Evolutionary conservation across 2,113 vertebrate genomes (phyloP).

Genomic region (Scophthalmus maximus): DNA sequence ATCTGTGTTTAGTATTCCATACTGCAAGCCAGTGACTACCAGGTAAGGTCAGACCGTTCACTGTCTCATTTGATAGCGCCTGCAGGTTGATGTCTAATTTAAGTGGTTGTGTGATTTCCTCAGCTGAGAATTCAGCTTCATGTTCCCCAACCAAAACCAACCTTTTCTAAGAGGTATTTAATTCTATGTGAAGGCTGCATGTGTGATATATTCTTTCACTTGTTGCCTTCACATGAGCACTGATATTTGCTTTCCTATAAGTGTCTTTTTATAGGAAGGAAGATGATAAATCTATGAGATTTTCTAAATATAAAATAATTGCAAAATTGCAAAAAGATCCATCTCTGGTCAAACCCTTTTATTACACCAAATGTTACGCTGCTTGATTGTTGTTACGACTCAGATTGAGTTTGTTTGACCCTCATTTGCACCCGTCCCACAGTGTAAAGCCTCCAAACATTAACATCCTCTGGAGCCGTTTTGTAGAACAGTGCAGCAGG

Average conservation of each 20-base stretch:
- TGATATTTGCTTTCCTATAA: constrained; percentile 6
- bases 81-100: constrained; percentile 24
- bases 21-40: not conserved
- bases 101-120: constrained; percentile 31
- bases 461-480: constrained; percentile 1
- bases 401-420: too few species aligned
- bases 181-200: too few species aligned
- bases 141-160: not conserved
- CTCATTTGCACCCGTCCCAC: constrained; percentile 8
- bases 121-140: constrained; percentile 19
- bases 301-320: too few species aligned
- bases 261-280: too few species aligned
- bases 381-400: not conserved
- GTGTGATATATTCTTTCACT: not conserved
- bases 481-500: constrained; percentile 19
- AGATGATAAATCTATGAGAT: too few species aligned
- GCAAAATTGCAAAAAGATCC: not conserved
- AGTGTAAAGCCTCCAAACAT: constrained; percentile 11
- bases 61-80: not conserved
- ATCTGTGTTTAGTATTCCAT: constrained; percentile 2
- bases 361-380: not conserved
- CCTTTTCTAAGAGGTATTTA: constrained; percentile 7
- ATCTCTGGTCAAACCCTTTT: not conserved
- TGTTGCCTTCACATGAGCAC: not conserved
- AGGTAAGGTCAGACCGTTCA: not conserved